Evolutionary conservation across 2,797 vertebrate species (phyloP).

Genomic region (Myotis planiceps): DNA sequence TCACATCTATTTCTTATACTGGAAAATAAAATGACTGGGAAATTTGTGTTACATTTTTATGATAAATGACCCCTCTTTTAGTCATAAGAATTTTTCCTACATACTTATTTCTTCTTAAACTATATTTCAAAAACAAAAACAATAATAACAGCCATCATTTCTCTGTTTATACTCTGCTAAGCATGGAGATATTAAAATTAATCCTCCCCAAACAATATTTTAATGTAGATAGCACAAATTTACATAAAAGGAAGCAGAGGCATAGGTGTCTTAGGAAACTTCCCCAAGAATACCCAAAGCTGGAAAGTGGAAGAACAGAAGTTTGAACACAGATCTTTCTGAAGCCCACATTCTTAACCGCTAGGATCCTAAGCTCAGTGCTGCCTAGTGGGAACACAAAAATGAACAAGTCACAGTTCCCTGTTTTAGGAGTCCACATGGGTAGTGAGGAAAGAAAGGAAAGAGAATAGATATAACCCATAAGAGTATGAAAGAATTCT

Average conservation of each 20-base stretch:
- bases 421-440: neutral
- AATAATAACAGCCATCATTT: neutral
- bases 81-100: neutral
- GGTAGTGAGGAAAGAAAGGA: neutral
- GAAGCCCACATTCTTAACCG: neutral
- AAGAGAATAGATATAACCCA: neutral
- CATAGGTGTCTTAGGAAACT: neutral
- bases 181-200: neutral
- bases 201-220: neutral
- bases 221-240: neutral
- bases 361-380: neutral
- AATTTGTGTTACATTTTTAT: neutral
- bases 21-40: neutral
- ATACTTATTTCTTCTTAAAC: neutral
- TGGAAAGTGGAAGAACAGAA: neutral
- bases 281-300: neutral
- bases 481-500: neutral
- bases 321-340: neutral
- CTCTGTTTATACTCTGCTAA: neutral
- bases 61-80: neutral
- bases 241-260: neutral
- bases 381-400: neutral
- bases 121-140: neutral
- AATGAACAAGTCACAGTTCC: neutral
- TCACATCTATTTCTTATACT: neutral